Conservation (phyloP, 2,113 vertebrate species). For the Enhydra lutris region DNA sequence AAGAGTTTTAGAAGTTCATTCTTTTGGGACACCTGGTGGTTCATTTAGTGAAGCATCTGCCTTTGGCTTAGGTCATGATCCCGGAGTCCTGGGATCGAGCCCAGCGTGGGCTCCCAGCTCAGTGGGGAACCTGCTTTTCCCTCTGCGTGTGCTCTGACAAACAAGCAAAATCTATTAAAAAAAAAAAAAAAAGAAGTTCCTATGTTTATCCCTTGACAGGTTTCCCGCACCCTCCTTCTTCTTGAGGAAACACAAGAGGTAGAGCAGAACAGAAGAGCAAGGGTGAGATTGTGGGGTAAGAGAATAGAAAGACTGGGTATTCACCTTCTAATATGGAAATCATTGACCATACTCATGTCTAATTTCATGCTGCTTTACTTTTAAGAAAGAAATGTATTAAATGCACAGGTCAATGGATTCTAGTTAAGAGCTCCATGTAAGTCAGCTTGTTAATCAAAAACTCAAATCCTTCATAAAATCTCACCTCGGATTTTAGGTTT, state of each 20-base stretch:
- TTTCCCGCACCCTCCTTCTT: neutral
- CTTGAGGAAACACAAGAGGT: neutral
- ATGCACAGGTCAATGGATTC: neutral
- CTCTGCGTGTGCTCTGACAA: too few species aligned
- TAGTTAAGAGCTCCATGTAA: neutral
- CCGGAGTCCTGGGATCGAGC: too few species aligned
- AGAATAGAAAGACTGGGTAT: neutral
- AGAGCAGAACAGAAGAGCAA: neutral
- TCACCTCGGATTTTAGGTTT: neutral
- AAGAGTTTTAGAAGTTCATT: neutral
- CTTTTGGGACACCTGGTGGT: neutral
- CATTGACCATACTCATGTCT: neutral
- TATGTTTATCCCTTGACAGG: neutral
- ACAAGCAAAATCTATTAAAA: too few species aligned
- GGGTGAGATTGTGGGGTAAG: neutral
- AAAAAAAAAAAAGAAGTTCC: neutral
- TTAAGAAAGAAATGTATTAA: neutral
- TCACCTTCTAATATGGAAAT: neutral
- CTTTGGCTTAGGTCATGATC: too few species aligned
- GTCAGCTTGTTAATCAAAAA: neutral
- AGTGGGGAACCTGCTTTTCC: too few species aligned
- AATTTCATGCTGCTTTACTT: constrained; percentile 7
- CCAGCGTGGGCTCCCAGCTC: too few species aligned
- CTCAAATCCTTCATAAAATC: neutral
- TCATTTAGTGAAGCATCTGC: too few species aligned